Evolutionary conservation across 2,113 vertebrate genomes (phyloP).

Genomic region (Haplotaxodon microlepis): DNA sequence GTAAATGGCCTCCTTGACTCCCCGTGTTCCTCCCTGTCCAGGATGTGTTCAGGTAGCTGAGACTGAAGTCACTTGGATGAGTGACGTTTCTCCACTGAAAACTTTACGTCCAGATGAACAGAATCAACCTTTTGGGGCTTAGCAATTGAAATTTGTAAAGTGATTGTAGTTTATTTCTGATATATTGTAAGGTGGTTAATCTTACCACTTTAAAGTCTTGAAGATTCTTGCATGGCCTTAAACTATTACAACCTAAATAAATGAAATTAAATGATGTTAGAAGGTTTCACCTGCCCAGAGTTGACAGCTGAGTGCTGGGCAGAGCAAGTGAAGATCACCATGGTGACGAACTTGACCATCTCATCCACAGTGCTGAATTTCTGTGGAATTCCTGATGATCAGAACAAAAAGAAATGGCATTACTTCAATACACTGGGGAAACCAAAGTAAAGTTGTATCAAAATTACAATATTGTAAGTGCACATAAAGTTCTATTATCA

Average conservation of each 20-base stretch:
- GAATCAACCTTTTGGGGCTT: not conserved
- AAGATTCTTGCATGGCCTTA: not conserved
- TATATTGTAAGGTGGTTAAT: not conserved
- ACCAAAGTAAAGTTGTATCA: not conserved
- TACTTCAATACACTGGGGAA: not conserved
- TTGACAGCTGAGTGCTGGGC: conserved; percentile 51
- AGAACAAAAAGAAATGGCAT: not conserved
- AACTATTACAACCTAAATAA: not conserved
- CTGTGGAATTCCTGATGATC: conserved; percentile 44
- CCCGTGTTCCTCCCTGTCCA: not conserved
- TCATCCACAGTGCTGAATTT: not conserved
- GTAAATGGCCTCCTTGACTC: not conserved
- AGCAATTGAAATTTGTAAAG: not conserved
- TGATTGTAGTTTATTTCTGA: not conserved
- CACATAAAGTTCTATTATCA: not conserved
- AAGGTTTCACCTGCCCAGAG: conserved; percentile 46
- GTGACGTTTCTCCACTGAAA: not conserved
- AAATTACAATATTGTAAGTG: not conserved
- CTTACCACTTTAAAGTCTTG: not conserved
- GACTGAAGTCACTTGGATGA: not conserved
- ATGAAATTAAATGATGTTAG: not conserved
- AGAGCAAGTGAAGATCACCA: conserved; percentile 58
- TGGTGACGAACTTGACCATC: conserved; percentile 56
- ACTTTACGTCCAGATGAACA: not conserved
- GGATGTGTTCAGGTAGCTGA: not conserved